These are phyloP conservation scores for Holothuria leucospilota DNA, from an alignment of 53 echinoderm and acorn worm species.

Conservation along the genomic window DNA sequence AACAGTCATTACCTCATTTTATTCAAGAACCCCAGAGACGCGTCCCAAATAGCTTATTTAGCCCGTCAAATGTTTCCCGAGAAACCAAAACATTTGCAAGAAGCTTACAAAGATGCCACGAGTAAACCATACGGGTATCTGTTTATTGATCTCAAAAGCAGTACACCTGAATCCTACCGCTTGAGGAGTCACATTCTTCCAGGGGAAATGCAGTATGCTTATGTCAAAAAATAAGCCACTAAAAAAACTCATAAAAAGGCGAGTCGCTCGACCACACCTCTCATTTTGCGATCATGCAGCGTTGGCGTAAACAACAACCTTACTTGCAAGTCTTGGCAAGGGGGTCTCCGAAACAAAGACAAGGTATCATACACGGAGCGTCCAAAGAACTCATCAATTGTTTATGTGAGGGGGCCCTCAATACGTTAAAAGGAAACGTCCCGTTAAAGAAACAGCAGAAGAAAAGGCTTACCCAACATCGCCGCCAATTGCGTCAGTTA, in stretches of 20 bases:
- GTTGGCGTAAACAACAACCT: constrained; percentile 54
- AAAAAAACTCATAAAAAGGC: not conserved
- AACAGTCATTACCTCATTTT: constrained; percentile 78
- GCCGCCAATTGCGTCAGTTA: constrained; percentile 63
- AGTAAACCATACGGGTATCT: constrained; percentile 70
- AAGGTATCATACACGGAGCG: constrained; percentile 74
- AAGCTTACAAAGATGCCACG: constrained; percentile 71
- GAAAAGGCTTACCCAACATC: constrained; percentile 36
- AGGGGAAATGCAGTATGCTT: too few species aligned
- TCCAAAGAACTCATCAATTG: constrained; percentile 61
- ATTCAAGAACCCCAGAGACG: constrained; percentile 82
- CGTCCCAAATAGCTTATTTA: constrained; percentile 74
- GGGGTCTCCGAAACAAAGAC: too few species aligned
- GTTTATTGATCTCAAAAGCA: constrained; percentile 78
- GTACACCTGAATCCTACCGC: constrained; percentile 66
- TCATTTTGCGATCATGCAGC: constrained; percentile 35
- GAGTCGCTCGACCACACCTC: not conserved
- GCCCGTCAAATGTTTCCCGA: constrained; percentile 79
- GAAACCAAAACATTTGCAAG: constrained; percentile 68
- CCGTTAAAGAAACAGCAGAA: too few species aligned
- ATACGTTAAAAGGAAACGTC: too few species aligned
- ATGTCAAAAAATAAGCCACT: too few species aligned
- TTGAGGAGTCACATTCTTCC: constrained; percentile 64
- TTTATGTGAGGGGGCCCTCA: too few species aligned
- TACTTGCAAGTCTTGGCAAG: constrained; percentile 62